A percentile compares a stretch with the other conserved stretches of the same genome.
Conservation (phyloP, 2,888 invertebrate genomes). For the Metallyticus violacea region DNA sequence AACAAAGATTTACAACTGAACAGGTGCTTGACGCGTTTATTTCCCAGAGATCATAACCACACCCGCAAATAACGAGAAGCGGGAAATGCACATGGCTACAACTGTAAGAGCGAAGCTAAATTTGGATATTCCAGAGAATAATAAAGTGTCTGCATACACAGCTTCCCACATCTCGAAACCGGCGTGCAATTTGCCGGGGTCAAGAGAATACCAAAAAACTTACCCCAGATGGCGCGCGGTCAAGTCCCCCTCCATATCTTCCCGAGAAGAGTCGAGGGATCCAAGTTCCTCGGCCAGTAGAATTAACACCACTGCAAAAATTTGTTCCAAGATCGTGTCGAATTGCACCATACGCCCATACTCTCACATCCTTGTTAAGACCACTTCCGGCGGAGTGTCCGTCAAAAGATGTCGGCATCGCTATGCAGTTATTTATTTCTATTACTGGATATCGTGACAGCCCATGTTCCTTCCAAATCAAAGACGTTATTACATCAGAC, state of each 20-base stretch:
- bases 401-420: not conserved
- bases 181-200: not conserved
- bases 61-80: no score
- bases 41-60: no score
- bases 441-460: not conserved
- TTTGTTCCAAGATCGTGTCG: not conserved
- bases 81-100: no score
- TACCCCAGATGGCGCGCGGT: not conserved
- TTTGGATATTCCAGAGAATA: not conserved
- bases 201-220: not conserved
- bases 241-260: not conserved
- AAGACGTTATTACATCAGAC: no score
- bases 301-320: not conserved
- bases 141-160: not conserved
- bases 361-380: conserved; percentile 1
- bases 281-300: not conserved
- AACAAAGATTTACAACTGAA: no score
- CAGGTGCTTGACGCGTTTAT: no score
- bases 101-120: not conserved
- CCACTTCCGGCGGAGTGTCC: not conserved
- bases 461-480: not conserved
- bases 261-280: not conserved
- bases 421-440: not conserved
- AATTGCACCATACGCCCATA: not conserved
- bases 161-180: not conserved